Percentiles rank a stretch among this genome's conserved stretches.
phyloP scores from a whole-genome alignment of 1,140 invertebrate species.

The Calephelis nemesis region DNA sequence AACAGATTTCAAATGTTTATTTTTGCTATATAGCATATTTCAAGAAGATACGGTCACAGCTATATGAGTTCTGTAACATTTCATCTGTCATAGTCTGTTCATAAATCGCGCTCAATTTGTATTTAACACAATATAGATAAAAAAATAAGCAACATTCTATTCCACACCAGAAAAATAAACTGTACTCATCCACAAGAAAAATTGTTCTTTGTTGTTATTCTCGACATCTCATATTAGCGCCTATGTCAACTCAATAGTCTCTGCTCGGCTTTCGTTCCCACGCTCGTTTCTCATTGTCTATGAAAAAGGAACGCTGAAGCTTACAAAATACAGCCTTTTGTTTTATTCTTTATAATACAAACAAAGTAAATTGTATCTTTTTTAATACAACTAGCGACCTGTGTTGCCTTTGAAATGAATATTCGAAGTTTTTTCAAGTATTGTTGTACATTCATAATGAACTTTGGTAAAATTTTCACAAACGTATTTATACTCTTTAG shows the following conservation, averaged over 20 bases:
- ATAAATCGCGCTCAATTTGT: too few species aligned
- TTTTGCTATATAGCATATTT: too few species aligned
- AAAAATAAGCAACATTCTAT: neutral
- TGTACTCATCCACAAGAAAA: constrained; percentile 2
- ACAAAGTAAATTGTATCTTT: constrained; percentile 13
- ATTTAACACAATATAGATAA: too few species aligned
- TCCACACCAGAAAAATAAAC: neutral
- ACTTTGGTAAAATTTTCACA: too few species aligned
- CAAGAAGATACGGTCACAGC: too few species aligned
- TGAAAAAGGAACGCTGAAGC: constrained; percentile 3
- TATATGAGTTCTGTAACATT: too few species aligned
- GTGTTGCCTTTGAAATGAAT: constrained; percentile 10
- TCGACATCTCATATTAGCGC: constrained; percentile 6
- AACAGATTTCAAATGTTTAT: too few species aligned
- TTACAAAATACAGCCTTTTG: constrained; percentile 8
- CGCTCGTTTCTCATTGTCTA: constrained; percentile 12
- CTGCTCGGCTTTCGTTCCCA: constrained; percentile 1
- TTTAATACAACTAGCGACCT: constrained; percentile 2
- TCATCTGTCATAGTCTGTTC: too few species aligned
- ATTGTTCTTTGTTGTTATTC: constrained; percentile 5
- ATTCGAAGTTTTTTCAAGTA: neutral
- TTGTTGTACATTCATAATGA: too few species aligned
- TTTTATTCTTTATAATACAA: constrained; percentile 5
- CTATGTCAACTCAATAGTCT: constrained; percentile 4
- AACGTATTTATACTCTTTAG: too few species aligned